phyloP scores from a whole-genome alignment of 1,140 invertebrate species.

The Solenopsis invicta region DNA sequence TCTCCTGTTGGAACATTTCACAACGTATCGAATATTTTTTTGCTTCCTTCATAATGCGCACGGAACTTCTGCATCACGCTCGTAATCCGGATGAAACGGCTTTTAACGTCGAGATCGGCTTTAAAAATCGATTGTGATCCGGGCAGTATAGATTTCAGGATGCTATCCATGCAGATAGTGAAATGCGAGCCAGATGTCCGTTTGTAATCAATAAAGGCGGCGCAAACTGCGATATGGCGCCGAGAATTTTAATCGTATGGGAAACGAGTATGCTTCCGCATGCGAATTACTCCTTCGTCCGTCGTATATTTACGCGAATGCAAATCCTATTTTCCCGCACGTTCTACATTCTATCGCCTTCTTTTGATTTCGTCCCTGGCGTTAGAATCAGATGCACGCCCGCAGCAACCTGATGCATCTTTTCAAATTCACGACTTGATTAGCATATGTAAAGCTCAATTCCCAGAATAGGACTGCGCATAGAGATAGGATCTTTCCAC shows the following conservation, averaged over 20 bases:
- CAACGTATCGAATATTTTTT: neutral
- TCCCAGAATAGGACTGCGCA: neutral
- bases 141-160: neutral
- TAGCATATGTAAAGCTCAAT: slow-evolving; percentile 37
- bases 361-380: slow-evolving; percentile 1
- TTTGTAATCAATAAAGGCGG: slow-evolving; percentile 33
- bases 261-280: slow-evolving; percentile 47
- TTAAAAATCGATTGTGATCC: slow-evolving; percentile 37
- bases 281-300: slow-evolving; percentile 34
- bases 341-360: slow-evolving; percentile 17
- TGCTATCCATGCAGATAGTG: slow-evolving; percentile 14
- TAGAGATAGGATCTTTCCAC: neutral
- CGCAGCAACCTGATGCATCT: slow-evolving; percentile 39
- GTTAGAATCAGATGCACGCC: slow-evolving; percentile 18
- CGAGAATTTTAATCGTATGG: slow-evolving; percentile 67
- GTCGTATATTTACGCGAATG: slow-evolving; percentile 11
- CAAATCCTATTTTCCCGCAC: slow-evolving; percentile 44
- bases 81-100: slow-evolving; percentile 8
- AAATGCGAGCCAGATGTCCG: slow-evolving; percentile 52
- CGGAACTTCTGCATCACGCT: neutral
- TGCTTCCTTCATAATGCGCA: neutral
- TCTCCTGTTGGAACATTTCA: neutral
- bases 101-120: slow-evolving; percentile 6
- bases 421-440: slow-evolving; percentile 25
- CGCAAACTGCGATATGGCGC: slow-evolving; percentile 22